Percentiles rank a stretch among this genome's conserved stretches.
Conservation (phyloP, 2,888 invertebrate species). For the Erebia aethiops region DNA sequence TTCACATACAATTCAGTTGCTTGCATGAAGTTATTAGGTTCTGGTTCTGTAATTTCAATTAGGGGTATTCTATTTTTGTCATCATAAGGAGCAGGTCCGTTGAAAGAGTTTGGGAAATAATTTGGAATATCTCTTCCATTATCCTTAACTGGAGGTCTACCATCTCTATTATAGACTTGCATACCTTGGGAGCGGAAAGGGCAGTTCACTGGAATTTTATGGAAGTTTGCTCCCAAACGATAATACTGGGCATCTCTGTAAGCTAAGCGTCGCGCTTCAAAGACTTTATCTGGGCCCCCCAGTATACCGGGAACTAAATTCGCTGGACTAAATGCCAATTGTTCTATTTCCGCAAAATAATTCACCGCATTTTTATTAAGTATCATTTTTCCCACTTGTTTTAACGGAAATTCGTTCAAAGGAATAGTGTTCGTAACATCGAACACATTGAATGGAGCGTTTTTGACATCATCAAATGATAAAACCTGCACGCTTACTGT, state of each 20-base stretch:
- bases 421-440: constrained; percentile 95
- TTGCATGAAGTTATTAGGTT: constrained; percentile 95
- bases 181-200: constrained; percentile 86
- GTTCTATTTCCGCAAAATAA: constrained; percentile 96
- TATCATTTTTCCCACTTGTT: constrained; percentile 91
- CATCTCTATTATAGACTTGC: constrained; percentile 93
- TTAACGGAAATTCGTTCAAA: constrained; percentile 88
- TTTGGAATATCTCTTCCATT: constrained; percentile 95
- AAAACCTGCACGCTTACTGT: constrained; percentile 91
- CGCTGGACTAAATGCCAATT: constrained; percentile 93
- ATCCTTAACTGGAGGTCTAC: constrained; percentile 87
- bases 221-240: constrained; percentile 94
- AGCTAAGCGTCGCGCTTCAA: constrained; percentile 91
- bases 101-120: constrained; percentile 97
- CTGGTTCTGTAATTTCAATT: constrained; percentile 85
- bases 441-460: constrained; percentile 91
- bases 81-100: constrained; percentile 88
- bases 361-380: constrained; percentile 94
- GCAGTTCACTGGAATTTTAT: constrained; percentile 96
- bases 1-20: constrained; percentile 89
- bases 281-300: constrained; percentile 94
- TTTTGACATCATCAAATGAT: constrained; percentile 90
- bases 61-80: constrained; percentile 80
- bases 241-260: constrained; percentile 93
- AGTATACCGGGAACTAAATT: constrained; percentile 95